phyloP scores from a whole-genome alignment of 2,888 invertebrate species.

The Trisateles emortualis region DNA sequence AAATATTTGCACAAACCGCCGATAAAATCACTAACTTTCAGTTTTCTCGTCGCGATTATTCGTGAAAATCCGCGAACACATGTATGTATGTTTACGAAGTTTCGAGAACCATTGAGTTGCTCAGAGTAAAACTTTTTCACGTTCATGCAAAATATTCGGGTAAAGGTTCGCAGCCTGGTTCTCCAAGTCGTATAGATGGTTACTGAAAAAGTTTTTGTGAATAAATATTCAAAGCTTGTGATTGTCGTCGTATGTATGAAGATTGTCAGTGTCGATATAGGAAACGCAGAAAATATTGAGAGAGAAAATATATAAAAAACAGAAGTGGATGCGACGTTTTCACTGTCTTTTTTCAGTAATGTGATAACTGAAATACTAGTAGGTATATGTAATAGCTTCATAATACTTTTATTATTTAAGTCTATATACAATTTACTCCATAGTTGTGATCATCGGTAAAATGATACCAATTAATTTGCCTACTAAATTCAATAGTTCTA shows the following conservation, averaged over 20 bases:
- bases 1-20: too few species aligned
- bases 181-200: neutral
- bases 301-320: too few species aligned
- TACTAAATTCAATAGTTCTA: too few species aligned
- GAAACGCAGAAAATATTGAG: neutral
- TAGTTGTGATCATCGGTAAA: too few species aligned
- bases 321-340: too few species aligned
- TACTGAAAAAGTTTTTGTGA: neutral
- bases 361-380: too few species aligned
- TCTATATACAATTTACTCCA: too few species aligned
- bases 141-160: neutral
- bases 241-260: neutral
- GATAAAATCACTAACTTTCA: neutral
- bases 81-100: neutral
- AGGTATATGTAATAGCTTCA: too few species aligned
- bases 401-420: too few species aligned
- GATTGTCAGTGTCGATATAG: neutral
- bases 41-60: neutral
- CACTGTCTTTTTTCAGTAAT: too few species aligned
- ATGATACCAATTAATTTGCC: too few species aligned
- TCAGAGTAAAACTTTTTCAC: conserved; percentile 1
- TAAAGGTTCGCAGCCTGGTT: neutral
- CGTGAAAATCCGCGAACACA: neutral
- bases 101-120: neutral
- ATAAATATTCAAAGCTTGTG: neutral